These are phyloP conservation scores for Dinomys branickii DNA, from an alignment of 2,113 vertebrate genomes.

Conservation along the genomic window DNA sequence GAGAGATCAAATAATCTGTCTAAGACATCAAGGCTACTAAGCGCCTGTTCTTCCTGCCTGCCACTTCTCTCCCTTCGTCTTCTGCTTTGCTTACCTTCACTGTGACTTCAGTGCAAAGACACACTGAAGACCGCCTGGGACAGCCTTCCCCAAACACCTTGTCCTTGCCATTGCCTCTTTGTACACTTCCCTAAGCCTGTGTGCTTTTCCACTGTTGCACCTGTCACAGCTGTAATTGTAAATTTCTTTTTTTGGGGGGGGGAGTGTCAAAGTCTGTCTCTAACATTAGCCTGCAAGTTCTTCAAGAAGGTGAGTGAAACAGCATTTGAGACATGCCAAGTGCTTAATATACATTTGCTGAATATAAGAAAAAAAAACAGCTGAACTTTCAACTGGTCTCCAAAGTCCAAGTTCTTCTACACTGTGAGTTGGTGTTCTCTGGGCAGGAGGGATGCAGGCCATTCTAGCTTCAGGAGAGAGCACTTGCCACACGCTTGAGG, in stretches of 20 bases:
- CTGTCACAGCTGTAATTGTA: not conserved
- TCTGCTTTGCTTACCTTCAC: not conserved
- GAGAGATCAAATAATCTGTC: not conserved
- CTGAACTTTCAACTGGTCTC: not conserved
- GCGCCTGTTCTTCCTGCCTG: not conserved
- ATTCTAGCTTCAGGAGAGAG: not conserved
- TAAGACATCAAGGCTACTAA: not conserved
- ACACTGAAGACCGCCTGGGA: not conserved
- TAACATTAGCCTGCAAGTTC: not conserved
- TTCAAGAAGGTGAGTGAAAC: not conserved
- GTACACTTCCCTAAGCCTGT: no score
- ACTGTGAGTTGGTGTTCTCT: not conserved
- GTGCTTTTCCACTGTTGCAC: rapidly evolving
- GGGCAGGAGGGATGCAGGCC: not conserved
- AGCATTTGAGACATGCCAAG: not conserved
- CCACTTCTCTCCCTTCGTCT: not conserved
- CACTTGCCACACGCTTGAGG: not conserved
- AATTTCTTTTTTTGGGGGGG: not conserved
- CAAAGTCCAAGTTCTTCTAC: not conserved
- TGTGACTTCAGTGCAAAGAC: not conserved
- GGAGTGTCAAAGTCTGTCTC: not conserved
- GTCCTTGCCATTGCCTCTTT: rapidly evolving
- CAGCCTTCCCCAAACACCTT: no score
- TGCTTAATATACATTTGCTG: not conserved
- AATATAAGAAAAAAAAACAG: not conserved